These are phyloP conservation scores for Toxotes lorentzi DNA, from an alignment of 2,797 vertebrate genomes.

Conservation along the genomic window DNA sequence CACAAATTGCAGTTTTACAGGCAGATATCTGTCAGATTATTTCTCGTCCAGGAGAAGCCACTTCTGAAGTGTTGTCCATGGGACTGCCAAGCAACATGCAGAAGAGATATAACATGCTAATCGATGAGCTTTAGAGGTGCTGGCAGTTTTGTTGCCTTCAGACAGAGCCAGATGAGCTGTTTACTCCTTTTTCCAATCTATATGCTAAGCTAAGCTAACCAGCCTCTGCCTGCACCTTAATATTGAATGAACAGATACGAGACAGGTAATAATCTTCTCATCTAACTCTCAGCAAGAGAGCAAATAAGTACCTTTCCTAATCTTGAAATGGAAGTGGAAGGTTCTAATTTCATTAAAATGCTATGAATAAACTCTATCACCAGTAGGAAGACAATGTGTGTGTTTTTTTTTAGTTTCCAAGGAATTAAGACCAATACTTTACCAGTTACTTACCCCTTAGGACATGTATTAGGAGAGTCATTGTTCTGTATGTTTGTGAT, in stretches of 20 bases:
- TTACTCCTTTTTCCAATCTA: not conserved
- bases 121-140: too few species aligned
- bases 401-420: conserved; percentile 14
- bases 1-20: too few species aligned
- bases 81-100: too few species aligned
- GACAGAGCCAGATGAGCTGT: too few species aligned
- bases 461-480: not conserved
- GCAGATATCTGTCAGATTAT: too few species aligned
- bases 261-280: too few species aligned
- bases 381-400: not conserved
- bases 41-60: too few species aligned
- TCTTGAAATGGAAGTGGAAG: not conserved
- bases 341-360: not conserved
- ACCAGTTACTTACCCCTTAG: not conserved
- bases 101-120: too few species aligned
- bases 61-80: too few species aligned
- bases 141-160: too few species aligned
- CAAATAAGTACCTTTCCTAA: not conserved
- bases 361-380: not conserved
- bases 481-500: conserved; percentile 29
- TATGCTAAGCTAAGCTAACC: not conserved
- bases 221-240: not conserved
- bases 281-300: not conserved
- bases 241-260: too few species aligned
- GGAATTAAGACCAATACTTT: not conserved